phyloP scores from a whole-genome alignment of 2,888 invertebrate genomes.

The Prosapia bicincta region DNA sequence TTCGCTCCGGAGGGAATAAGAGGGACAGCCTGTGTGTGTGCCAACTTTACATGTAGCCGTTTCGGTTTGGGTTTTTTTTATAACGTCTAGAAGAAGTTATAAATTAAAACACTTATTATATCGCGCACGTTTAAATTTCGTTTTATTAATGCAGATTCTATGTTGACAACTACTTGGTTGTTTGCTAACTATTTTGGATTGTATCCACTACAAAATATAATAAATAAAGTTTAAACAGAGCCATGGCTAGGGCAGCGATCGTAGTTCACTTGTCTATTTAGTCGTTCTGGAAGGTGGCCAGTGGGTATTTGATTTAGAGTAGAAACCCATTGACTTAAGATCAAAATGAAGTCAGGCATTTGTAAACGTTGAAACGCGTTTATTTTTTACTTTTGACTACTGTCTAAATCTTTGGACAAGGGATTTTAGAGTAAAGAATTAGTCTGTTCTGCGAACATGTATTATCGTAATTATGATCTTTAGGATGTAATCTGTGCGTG shows the following conservation, averaged over 20 bases:
- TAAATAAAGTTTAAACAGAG: background rate
- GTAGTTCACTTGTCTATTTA: background rate
- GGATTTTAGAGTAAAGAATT: too few species aligned
- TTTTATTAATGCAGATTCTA: background rate
- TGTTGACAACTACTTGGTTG: background rate
- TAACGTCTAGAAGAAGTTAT: too few species aligned
- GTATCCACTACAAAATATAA: background rate
- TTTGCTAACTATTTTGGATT: background rate
- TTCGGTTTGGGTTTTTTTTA: too few species aligned
- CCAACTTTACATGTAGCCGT: background rate
- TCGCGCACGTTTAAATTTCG: background rate
- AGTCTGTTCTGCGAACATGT: too few species aligned
- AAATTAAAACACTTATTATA: background rate
- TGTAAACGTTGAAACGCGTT: background rate
- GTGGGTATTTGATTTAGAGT: background rate
- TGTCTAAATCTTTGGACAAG: too few species aligned
- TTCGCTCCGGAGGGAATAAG: background rate
- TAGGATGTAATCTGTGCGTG: too few species aligned
- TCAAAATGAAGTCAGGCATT: background rate
- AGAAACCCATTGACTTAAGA: background rate
- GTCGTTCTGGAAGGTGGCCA: background rate
- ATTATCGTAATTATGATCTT: too few species aligned
- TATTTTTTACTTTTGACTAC: too few species aligned
- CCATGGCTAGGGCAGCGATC: background rate
- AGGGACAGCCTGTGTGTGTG: background rate